Evolutionary conservation across 2,888 invertebrate species (phyloP).

Genomic region (Tenthredo mesomela): DNA sequence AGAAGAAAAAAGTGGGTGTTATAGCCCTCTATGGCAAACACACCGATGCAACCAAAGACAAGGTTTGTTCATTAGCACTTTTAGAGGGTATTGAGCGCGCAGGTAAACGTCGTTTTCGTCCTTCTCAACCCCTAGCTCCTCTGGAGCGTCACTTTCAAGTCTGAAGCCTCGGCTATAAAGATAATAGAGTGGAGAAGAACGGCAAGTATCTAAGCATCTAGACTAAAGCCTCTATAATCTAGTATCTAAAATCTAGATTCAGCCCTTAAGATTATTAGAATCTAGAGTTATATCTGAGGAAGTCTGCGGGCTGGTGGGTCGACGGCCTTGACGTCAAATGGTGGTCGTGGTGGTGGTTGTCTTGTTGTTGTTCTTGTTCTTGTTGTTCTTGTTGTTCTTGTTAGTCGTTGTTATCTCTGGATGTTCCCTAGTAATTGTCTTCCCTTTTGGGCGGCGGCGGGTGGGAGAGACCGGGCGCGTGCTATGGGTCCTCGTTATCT

Average conservation of each 20-base stretch:
- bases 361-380: conserved; percentile 25
- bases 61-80: conserved; percentile 43
- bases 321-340: conserved; percentile 39
- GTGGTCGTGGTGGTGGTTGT: conserved; percentile 18
- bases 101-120: conserved; percentile 26
- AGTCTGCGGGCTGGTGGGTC: conserved; percentile 25
- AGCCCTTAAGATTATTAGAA: conserved; percentile 31
- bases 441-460: conserved; percentile 68
- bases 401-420: conserved; percentile 73
- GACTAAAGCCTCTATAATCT: conserved; percentile 10
- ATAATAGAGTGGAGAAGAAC: conserved; percentile 31
- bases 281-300: conserved; percentile 31
- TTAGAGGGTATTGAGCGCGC: conserved; percentile 41
- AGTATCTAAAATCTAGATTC: conserved; percentile 36
- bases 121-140: conserved; percentile 1
- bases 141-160: conserved; percentile 21
- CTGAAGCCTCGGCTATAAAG: conserved; percentile 19
- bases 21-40: conserved; percentile 18
- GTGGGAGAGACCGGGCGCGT: background rate
- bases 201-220: conserved; percentile 24
- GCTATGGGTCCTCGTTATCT: conserved; percentile 48
- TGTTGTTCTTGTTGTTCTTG: conserved; percentile 64
- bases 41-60: conserved; percentile 37
- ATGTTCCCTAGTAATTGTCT: conserved; percentile 77
- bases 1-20: background rate